Evolutionary conservation across 2,113 vertebrate species (phyloP).

Genomic region (Saimiri boliviensis): DNA sequence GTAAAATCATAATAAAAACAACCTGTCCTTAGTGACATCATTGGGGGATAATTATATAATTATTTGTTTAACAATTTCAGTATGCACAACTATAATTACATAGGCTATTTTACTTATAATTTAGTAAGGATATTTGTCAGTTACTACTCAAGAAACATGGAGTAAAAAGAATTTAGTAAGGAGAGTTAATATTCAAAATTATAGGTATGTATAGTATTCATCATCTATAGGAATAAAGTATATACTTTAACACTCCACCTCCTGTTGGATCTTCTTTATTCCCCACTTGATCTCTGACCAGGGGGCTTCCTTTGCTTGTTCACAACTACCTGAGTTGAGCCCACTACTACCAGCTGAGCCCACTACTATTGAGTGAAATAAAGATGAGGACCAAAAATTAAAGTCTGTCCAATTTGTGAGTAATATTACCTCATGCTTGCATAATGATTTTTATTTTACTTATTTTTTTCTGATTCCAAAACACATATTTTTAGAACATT

Average conservation of each 20-base stretch:
- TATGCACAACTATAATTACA: not conserved
- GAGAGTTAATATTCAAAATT: not conserved
- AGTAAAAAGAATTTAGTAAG: not conserved
- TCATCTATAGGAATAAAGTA: not conserved
- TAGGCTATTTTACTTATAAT: not conserved
- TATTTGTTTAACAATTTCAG: not conserved
- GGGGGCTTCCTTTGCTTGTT: not conserved
- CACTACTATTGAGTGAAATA: not conserved
- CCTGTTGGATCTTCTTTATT: not conserved
- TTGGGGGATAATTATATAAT: not conserved
- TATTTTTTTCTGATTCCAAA: not conserved
- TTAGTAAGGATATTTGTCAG: not conserved
- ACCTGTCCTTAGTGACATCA: not conserved
- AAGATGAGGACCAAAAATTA: not conserved
- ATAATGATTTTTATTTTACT: not conserved
- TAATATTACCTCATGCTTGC: not conserved
- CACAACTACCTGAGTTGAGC: not conserved
- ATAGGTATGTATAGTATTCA: not conserved
- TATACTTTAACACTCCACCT: not conserved
- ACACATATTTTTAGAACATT: conserved; percentile 6
- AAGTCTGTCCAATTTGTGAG: not conserved
- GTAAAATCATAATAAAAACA: conserved; percentile 17
- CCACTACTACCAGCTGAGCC: not conserved
- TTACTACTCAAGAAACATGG: not conserved
- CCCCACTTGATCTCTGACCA: not conserved